Evolutionary conservation across 53 echinoderm and acorn worm genomes (phyloP), one percentile per base, ranked within the genome.

Genomic region (Arbacia lixula): DNA sequence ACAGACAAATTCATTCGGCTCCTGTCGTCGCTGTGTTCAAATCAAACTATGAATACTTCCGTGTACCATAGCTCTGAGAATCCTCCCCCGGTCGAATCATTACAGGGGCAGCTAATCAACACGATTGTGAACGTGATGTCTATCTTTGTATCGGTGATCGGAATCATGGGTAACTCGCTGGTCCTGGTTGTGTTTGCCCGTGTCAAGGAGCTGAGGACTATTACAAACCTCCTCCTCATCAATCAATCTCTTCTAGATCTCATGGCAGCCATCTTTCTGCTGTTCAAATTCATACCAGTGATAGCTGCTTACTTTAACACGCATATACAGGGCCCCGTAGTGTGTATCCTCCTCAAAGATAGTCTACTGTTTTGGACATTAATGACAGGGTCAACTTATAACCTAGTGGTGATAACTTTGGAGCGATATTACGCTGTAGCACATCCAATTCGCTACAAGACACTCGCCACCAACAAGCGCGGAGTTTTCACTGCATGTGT

Each of bases 181-280:
- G 92, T 85, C 16, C 63, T 92, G 6, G 83, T 86, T 14, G 83
- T 88, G 1, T 28, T 92, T 16, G 71, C 69, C 52, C n/a, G 12
- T 29, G 82, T 72, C 1, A 68, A 31, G 30, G 80, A 80, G 6
- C 72, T 69, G 21, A 39, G 66, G 2, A 64, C 51, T 3, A 81
- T 80, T 55, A 86, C 72, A 35, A 90, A 81, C 72, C 55, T 85
- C 63, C 71, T 90, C 21, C 58, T 86, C 33, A 27, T 69, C 43
- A 85, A 90, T 32, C 90, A 90, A 27, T 90, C 90, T 14, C 37
- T 90, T 20, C 46, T 90, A 31, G 90, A 90, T 66, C 71, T 90
- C 10, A 20, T 82, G 8, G 36, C 90, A 0, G 86, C 86, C 5
- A 6, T 86, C 11, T 57, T 90, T 19, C 35, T 78, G 19, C 71